Base-by-base conservation (phyloP, 2,797 vertebrate genomes). In the Acipenser transmontanus region DNA sequence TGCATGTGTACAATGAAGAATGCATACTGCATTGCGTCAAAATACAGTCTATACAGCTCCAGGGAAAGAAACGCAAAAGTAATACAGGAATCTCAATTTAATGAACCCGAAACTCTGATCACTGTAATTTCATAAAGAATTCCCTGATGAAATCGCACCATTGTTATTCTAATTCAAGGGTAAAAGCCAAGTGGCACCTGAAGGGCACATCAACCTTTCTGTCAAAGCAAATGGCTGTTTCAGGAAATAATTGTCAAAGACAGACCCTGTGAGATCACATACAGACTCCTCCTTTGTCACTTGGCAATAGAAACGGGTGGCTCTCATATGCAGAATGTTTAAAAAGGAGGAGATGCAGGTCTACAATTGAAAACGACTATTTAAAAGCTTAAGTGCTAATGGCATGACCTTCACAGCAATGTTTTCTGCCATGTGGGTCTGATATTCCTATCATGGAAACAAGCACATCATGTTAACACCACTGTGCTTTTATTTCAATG, bases 51-150 rank as follows among this genome's bases (percentile, higher is more conserved):
- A 34, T 34, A 34, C 34, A 34, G 34, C 34, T 34, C 34, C 34
- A 34, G 34, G 34, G 34, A 34, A 34, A 34, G 34, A 34, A 34
- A 34, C 4, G 34, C 34, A 34, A 34, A 34, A 34, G 34, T 4
- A 34, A 34, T 34, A 34, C 66, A 62, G 68, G 69, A 70, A 61
- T 67, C 64, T 61, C 12, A 68, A 66, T 72, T 69, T 76, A 77
- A 77, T 76, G 72, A 79, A 67, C 20, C 68, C 34, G 59, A 57
- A 59, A 20, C 50, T 68, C 66, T 68, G 49, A 54, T 67, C 47
- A 63, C 69, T 69, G 50, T 68, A 52, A 59, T 61, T 69, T 10
- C 34, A 11, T 20, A 48, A 50, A 50, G 7, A 20, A 20, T 9
- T 59, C 56, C 11, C 52, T 61, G 6, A n/a, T 6, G 34, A 34